These are phyloP conservation scores for Caenorhabditis sp. DNA, from an alignment of 2,888 invertebrate genomes.

Conservation along the genomic window DNA sequence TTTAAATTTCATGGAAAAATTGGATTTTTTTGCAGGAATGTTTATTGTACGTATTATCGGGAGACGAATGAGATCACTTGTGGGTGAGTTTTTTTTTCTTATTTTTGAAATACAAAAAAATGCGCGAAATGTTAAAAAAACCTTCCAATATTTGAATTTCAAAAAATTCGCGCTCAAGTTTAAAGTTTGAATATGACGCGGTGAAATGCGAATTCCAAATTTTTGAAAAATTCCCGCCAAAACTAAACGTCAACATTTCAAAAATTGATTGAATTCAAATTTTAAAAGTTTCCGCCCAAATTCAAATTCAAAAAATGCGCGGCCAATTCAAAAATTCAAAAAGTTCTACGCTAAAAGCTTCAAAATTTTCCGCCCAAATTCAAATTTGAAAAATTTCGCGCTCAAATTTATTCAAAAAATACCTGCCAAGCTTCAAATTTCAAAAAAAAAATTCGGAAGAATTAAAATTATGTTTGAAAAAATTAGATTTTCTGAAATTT, in stretches of 20 bases:
- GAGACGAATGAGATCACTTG: constrained; percentile 69
- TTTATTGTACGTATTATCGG: constrained; percentile 70
- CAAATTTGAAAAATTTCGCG: too few relatives aligned
- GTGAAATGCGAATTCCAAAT: neutral
- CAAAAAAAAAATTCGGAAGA: too few relatives aligned
- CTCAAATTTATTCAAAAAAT: too few relatives aligned
- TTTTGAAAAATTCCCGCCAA: too few relatives aligned
- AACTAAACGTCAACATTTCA: neutral
- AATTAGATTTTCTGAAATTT: constrained; percentile 2
- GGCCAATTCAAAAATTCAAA: too few relatives aligned
- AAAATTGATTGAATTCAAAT: neutral
- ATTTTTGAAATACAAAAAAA: too few relatives aligned
- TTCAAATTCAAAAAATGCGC: too few relatives aligned
- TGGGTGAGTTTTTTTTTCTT: constrained; percentile 60
- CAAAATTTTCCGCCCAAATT: too few relatives aligned
- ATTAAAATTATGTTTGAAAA: neutral
- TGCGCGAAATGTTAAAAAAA: neutral
- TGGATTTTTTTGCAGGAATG: constrained; percentile 59
- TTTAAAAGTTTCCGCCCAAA: too few relatives aligned
- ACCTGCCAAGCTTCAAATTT: too few relatives aligned
- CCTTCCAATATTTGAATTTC: neutral
- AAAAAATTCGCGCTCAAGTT: neutral
- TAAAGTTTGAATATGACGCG: neutral
- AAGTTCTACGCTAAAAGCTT: too few relatives aligned
- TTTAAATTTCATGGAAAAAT: too few relatives aligned